A percentile compares a stretch with the other conserved stretches of the same genome.
These are phyloP conservation scores for Ophioninae sp. DNA, from an alignment of 2,888 invertebrate species.

Conservation along the genomic window DNA sequence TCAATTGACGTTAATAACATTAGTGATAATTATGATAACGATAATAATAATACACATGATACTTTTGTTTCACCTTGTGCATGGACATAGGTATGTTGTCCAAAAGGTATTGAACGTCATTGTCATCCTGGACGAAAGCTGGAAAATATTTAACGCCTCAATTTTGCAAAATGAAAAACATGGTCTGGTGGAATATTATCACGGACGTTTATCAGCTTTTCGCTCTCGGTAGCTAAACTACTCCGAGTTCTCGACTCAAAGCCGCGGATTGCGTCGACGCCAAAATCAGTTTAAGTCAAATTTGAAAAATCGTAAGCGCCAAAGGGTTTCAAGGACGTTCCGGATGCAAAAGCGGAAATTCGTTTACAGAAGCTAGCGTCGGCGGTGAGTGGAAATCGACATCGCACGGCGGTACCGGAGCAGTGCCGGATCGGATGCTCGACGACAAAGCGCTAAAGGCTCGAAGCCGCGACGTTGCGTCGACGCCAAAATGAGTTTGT, in stretches of 20 bases:
- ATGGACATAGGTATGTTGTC: slow-evolving; percentile 84
- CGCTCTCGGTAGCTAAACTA: too few species aligned
- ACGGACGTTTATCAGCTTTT: too few species aligned
- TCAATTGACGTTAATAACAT: neutral
- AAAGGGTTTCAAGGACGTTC: too few species aligned
- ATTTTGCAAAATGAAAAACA: neutral
- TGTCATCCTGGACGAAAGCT: slow-evolving; percentile 88
- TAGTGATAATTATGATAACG: neutral
- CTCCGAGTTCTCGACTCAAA: too few species aligned
- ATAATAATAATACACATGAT: neutral
- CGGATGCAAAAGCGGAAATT: too few species aligned
- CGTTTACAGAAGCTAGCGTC: neutral
- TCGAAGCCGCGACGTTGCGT: too few species aligned
- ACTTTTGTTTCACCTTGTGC: slow-evolving; percentile 81
- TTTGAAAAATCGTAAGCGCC: too few species aligned
- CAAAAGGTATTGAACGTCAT: slow-evolving; percentile 86
- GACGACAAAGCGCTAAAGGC: too few species aligned
- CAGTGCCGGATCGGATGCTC: neutral
- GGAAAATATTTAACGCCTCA: slow-evolving; percentile 74
- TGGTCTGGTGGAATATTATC: neutral
- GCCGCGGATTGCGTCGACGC: too few species aligned
- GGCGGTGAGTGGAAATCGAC: slow-evolving; percentile 20
- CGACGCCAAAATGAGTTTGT: too few species aligned
- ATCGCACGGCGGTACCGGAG: neutral
- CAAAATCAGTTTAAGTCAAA: too few species aligned